A percentile compares a stretch with the other conserved stretches of the same genome.
Conservation (phyloP, 2,888 invertebrate species). For the Eurytoma californica region DNA sequence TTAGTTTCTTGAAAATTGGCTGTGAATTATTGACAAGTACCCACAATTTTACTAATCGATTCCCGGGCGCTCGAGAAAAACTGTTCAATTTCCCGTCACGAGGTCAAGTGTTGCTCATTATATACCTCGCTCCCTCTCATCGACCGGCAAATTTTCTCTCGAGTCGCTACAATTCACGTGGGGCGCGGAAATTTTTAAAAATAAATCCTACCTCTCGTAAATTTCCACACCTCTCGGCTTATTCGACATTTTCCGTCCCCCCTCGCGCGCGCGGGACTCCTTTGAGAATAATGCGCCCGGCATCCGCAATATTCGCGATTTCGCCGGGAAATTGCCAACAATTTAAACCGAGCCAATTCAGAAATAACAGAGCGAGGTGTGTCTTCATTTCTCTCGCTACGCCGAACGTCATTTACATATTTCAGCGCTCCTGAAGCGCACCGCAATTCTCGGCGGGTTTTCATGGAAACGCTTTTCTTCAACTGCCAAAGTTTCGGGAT, state of each 20-base stretch:
- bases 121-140: no score
- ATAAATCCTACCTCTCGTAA: no score
- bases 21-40: no score
- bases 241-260: background rate
- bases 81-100: no score
- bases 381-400: constrained; percentile 5
- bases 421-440: constrained; percentile 1
- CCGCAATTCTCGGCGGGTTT: background rate
- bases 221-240: no score
- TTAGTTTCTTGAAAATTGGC: no score
- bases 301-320: background rate
- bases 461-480: background rate
- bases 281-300: constrained; percentile 12
- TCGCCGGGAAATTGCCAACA: constrained; percentile 20
- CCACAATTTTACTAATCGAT: no score
- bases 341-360: constrained; percentile 21
- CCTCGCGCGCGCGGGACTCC: background rate
- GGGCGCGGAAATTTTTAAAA: no score
- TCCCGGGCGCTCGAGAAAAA: no score
- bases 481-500: background rate
- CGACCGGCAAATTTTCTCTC: no score
- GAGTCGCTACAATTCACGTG: no score
- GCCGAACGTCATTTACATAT: constrained; percentile 14
- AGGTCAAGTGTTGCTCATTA: no score
- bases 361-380: constrained; percentile 16